Evolutionary conservation across 2,797 vertebrate genomes (phyloP).

Genomic region (Astyanax mexicanus): DNA sequence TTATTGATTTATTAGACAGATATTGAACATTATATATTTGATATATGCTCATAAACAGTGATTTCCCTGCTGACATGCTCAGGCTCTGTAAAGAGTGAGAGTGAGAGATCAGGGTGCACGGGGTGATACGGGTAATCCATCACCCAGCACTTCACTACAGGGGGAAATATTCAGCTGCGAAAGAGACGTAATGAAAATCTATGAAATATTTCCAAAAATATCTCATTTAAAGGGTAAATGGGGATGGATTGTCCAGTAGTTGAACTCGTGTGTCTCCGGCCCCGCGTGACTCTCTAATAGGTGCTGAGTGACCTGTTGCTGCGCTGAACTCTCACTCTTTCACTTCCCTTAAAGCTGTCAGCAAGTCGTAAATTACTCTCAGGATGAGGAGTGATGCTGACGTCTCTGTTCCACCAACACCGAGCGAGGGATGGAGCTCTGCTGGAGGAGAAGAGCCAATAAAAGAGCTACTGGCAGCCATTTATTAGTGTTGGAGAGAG

Average conservation of each 20-base stretch:
- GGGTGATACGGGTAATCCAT: no score
- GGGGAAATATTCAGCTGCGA: slow-evolving; percentile 5
- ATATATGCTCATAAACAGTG: no score
- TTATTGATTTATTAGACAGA: no score
- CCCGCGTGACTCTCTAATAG: slow-evolving; percentile 60
- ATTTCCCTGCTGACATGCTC: no score
- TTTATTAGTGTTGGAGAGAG: slow-evolving; percentile 68
- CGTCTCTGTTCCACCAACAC: slow-evolving; percentile 73
- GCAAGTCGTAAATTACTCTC: slow-evolving; percentile 79
- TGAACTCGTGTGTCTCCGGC: slow-evolving; percentile 52
- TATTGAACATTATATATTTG: no score
- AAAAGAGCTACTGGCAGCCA: slow-evolving; percentile 46
- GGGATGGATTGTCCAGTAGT: slow-evolving; percentile 50
- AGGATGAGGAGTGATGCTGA: slow-evolving; percentile 67
- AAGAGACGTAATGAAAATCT: slow-evolving; percentile 29
- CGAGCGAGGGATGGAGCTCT: slow-evolving; percentile 54
- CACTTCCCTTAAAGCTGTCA: slow-evolving; percentile 81
- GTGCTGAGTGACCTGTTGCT: slow-evolving; percentile 67
- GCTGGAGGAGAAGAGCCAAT: slow-evolving; percentile 42
- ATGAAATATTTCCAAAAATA: slow-evolving; percentile 1
- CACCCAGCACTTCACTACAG: background rate
- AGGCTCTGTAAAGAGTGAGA: no score
- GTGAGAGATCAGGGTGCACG: no score
- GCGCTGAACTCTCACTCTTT: slow-evolving; percentile 71
- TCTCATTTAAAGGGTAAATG: slow-evolving; percentile 16